These are phyloP conservation scores for Syrphus vitripennis DNA, from an alignment of 2,888 invertebrate species.

Conservation along the genomic window DNA sequence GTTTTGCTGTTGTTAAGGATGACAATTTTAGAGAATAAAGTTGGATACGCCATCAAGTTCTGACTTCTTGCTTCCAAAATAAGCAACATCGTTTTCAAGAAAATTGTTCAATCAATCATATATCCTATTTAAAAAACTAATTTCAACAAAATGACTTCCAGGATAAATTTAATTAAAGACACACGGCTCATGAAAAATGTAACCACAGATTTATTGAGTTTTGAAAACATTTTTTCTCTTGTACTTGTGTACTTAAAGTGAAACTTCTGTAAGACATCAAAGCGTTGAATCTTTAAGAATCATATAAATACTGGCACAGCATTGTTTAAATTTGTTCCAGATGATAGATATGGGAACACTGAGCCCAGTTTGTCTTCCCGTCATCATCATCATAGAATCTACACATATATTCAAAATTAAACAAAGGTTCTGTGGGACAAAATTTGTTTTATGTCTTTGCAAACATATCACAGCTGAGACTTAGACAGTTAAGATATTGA, in stretches of 20 bases:
- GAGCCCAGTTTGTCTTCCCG: background rate
- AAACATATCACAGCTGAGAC: conserved; percentile 41
- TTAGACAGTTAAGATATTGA: conserved; percentile 52
- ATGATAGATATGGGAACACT: conserved; percentile 8
- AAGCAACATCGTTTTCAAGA: too few relatives aligned
- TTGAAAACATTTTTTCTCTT: conserved; percentile 35
- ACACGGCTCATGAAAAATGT: conserved; percentile 26
- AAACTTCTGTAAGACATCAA: conserved; percentile 5
- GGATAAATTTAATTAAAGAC: conserved; percentile 6
- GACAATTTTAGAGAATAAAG: too few relatives aligned
- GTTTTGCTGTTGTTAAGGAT: too few relatives aligned
- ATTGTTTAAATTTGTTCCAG: background rate
- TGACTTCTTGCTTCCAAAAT: too few relatives aligned
- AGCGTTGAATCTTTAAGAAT: background rate
- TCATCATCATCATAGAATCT: background rate
- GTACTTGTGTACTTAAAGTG: conserved; percentile 15
- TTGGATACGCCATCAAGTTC: too few relatives aligned
- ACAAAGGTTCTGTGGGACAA: background rate
- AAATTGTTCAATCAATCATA: too few relatives aligned
- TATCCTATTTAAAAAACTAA: too few relatives aligned
- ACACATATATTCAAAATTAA: background rate
- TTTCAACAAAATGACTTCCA: background rate
- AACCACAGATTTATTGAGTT: conserved; percentile 51
- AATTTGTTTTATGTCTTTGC: conserved; percentile 8
- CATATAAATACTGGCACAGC: background rate